Percentiles rank a stretch among this genome's conserved stretches.
These are phyloP conservation scores for Hemichromis elongatus DNA, from an alignment of 2,113 vertebrate genomes.

Conservation along the genomic window DNA sequence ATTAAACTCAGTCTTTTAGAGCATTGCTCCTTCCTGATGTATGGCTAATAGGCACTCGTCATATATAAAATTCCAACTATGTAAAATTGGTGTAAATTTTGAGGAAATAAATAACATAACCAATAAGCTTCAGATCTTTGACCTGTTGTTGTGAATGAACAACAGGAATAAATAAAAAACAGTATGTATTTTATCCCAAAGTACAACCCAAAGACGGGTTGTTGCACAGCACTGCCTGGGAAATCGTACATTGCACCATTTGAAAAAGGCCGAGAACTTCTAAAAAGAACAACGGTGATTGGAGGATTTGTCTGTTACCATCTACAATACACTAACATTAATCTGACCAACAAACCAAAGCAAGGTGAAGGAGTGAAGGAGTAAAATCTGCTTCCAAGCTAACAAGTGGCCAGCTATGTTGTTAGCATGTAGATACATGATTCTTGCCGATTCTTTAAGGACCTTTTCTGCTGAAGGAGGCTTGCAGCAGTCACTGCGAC, in stretches of 20 bases:
- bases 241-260: not conserved
- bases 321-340: not conserved
- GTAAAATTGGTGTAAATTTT: not conserved
- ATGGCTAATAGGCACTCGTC: not conserved
- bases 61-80: not conserved
- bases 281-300: not conserved
- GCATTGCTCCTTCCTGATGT: not conserved
- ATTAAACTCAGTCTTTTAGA: not conserved
- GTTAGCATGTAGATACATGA: not conserved
- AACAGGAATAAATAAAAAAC: not conserved
- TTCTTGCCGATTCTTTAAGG: rapidly evolving
- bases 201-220: not conserved
- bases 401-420: rapidly evolving
- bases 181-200: not conserved
- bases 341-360: not conserved
- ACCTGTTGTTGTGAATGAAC: not conserved
- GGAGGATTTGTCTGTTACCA: not conserved
- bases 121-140: not conserved
- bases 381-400: not conserved
- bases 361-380: too few species aligned
- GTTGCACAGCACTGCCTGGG: not conserved
- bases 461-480: not conserved
- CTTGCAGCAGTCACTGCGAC: not conserved
- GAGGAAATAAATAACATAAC: not conserved
- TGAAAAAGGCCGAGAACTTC: not conserved